Evolutionary conservation across 2,888 invertebrate species (phyloP), one percentile per base, ranked within the genome.

Genomic region (Drosophila subsilvestris): DNA sequence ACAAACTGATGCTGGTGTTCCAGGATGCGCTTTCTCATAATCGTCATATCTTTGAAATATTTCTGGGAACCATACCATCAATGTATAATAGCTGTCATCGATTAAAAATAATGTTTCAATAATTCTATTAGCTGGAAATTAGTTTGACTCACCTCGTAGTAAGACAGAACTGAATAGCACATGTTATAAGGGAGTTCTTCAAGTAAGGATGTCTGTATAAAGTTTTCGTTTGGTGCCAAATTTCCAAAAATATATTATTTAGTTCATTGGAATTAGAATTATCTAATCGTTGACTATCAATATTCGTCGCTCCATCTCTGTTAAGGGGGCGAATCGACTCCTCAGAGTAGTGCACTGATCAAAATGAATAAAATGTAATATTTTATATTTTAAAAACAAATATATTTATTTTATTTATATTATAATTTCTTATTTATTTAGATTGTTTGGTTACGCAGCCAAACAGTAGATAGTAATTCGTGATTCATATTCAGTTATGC

Each of bases 31-130:
- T 27, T 92, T 90, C 89, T 96, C 96, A 90, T 94, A 96, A 82
- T 95, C 95, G 87, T 96, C 96, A 91, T 96, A 96, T 59, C 97
- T 95, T 91, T 95, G 95, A 93, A 97, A 97, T 83, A 97, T 92
- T 91, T 97, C 97, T 14, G 97, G 97, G 92, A 97, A 97, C 97
- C 97, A 98, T 91, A 97, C 95, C 96, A 97, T 97, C 48, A 97
- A 93, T 8, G 97, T 97, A 91, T 97, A 97, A 92, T 97, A 97
- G 89, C 97, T 97, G 93, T 14, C 92, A 92, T 17, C 17, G 9
- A 18, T 42, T 18, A 18, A 32, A 32, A 27, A 29, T 20, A 14
- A 25, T 10, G 32, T 17, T 17, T 0, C 1, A n/a, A 10, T 22
- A 29, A 17, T 29, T n/a, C 12, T n/a, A 44, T 2, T 37, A 2